These are phyloP conservation scores for Parnassius smintheus DNA, from an alignment of 2,888 invertebrate genomes.

Conservation along the genomic window DNA sequence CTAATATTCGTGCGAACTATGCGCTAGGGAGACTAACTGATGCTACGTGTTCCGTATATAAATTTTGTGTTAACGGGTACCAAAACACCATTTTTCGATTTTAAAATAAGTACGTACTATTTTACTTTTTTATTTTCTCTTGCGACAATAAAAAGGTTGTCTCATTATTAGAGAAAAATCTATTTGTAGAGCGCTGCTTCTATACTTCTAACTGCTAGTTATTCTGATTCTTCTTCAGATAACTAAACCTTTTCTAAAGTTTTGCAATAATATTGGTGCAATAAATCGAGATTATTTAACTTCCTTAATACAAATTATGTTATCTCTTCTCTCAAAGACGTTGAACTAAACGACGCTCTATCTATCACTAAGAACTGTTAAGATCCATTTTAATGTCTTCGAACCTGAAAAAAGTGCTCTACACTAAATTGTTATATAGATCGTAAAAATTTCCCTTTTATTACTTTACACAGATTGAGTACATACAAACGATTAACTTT, in stretches of 20 bases:
- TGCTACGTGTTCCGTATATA: conserved; percentile 57
- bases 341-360: conserved; percentile 30
- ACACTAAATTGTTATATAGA: conserved; percentile 46
- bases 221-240: too few species aligned
- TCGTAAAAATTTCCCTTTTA: conserved; percentile 55
- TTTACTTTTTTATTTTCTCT: conserved; percentile 42
- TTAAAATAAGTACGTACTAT: conserved; percentile 32
- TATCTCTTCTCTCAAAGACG: too few species aligned
- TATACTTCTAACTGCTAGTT: too few species aligned
- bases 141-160: conserved; percentile 20
- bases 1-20: conserved; percentile 45
- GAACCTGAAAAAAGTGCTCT: conserved; percentile 51
- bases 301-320: too few species aligned
- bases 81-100: conserved; percentile 39
- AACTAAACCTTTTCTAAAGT: too few species aligned
- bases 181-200: too few species aligned
- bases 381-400: conserved; percentile 52
- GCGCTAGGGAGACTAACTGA: conserved; percentile 47
- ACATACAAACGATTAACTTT: conserved; percentile 25
- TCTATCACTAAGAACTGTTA: conserved; percentile 46
- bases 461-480: conserved; percentile 43
- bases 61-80: conserved; percentile 41
- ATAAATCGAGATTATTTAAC: too few species aligned
- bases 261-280: too few species aligned
- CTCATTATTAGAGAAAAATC: too few species aligned